Evolutionary conservation across 2,888 invertebrate species (phyloP).

Genomic region (Cordylochernes scorpioides): DNA sequence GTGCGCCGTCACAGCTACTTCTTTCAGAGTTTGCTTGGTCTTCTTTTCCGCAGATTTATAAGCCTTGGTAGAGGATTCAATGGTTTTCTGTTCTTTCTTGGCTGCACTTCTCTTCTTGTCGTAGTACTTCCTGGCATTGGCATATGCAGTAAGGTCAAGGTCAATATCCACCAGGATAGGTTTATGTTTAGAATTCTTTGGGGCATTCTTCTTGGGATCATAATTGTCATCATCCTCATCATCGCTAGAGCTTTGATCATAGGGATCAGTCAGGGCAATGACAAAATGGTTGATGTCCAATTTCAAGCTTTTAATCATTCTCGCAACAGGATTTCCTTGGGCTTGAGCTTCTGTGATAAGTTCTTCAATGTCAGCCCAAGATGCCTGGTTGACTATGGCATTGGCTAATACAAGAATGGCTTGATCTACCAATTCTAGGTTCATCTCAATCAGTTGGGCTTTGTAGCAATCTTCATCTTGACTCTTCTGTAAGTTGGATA

Average conservation of each 20-base stretch:
- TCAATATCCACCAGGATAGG: slow-evolving; percentile 53
- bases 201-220: no score
- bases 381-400: slow-evolving; percentile 70
- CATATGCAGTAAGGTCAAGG: slow-evolving; percentile 59
- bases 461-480: slow-evolving; percentile 52
- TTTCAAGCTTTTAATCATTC: slow-evolving; percentile 46
- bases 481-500: slow-evolving; percentile 43
- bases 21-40: slow-evolving; percentile 73
- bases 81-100: slow-evolving; percentile 79
- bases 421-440: slow-evolving; percentile 54
- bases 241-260: slow-evolving; percentile 21
- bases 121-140: slow-evolving; percentile 77
- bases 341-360: slow-evolving; percentile 47
- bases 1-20: slow-evolving; percentile 63
- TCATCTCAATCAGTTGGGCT: slow-evolving; percentile 70
- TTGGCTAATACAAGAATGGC: slow-evolving; percentile 62
- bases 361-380: slow-evolving; percentile 62
- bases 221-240: slow-evolving; percentile 21
- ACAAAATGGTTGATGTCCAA: slow-evolving; percentile 69
- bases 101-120: slow-evolving; percentile 67
- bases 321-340: slow-evolving; percentile 50
- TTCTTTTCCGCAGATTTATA: slow-evolving; percentile 82
- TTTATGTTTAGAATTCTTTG: no score
- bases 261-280: slow-evolving; percentile 32
- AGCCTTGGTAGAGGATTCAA: slow-evolving; percentile 74